Evolutionary conservation across 1,140 invertebrate genomes (phyloP).

Genomic region (Mya arenaria): DNA sequence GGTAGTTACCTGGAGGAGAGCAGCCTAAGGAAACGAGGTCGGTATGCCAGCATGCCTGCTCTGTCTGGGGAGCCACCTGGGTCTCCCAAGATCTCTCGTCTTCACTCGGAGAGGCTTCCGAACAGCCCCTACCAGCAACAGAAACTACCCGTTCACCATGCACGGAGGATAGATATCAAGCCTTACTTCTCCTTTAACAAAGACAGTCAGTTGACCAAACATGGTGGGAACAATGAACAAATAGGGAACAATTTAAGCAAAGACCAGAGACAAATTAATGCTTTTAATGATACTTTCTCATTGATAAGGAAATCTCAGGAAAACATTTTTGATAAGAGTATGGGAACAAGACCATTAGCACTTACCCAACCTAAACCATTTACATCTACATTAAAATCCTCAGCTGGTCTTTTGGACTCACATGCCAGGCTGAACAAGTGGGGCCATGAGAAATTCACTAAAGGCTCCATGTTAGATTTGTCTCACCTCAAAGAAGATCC

Average conservation of each 20-base stretch:
- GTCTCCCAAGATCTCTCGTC: slow-evolving; percentile 2
- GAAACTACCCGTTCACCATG: slow-evolving; percentile 1
- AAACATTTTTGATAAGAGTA: slow-evolving; percentile 28
- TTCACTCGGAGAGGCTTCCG: slow-evolving; percentile 29
- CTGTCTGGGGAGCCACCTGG: slow-evolving; percentile 9
- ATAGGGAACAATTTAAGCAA: not conserved
- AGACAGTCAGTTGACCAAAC: not conserved
- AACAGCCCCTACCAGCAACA: slow-evolving; percentile 9
- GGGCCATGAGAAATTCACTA: slow-evolving; percentile 35
- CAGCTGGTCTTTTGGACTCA: slow-evolving; percentile 17
- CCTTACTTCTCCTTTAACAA: slow-evolving; percentile 35
- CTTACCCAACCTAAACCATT: slow-evolving; percentile 55
- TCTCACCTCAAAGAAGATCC: slow-evolving; percentile 51
- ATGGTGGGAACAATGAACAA: not conserved
- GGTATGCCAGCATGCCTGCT: slow-evolving; percentile 52
- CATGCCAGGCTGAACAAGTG: slow-evolving; percentile 42
- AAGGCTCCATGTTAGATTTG: slow-evolving; percentile 44
- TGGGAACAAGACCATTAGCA: slow-evolving; percentile 2
- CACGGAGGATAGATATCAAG: slow-evolving; percentile 33
- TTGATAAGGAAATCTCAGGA: slow-evolving; percentile 44
- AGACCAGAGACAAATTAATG: slow-evolving; percentile 40
- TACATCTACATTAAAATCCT: slow-evolving; percentile 38
- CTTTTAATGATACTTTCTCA: slow-evolving; percentile 49
- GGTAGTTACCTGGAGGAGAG: slow-evolving; percentile 38
- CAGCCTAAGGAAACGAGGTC: slow-evolving; percentile 33